Evolutionary conservation across 2,113 vertebrate species (phyloP).

Genomic region (Aphyosemion australe): DNA sequence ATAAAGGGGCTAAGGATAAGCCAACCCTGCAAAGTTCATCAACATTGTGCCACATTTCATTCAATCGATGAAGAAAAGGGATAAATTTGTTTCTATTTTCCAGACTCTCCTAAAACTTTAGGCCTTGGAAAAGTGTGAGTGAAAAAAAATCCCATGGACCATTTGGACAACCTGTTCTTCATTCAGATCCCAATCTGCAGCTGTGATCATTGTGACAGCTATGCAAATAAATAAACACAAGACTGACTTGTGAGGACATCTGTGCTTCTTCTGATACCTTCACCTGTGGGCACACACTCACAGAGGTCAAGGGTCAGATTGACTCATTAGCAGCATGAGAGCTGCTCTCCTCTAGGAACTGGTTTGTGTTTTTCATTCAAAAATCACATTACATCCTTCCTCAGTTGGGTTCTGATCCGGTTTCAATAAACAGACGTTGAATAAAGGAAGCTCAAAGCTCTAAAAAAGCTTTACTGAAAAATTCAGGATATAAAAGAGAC

Average conservation of each 20-base stretch:
- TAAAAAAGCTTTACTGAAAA: slow-evolving; percentile 19
- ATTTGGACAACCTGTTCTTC: too few relatives aligned
- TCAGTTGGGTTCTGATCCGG: slow-evolving; percentile 19
- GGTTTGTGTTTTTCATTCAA: too few relatives aligned
- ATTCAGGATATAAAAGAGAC: slow-evolving; percentile 43
- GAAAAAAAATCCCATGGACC: too few relatives aligned
- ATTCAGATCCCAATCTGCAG: slow-evolving; percentile 5
- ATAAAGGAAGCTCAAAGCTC: too few relatives aligned
- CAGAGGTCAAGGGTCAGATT: slow-evolving; percentile 37
- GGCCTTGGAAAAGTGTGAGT: slow-evolving; percentile 45
- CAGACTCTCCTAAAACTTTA: slow-evolving; percentile 29
- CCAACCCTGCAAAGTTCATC: slow-evolving; percentile 63
- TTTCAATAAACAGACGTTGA: slow-evolving; percentile 25
- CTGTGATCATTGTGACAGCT: slow-evolving; percentile 5
- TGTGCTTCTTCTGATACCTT: too few relatives aligned
- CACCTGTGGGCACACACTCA: neutral
- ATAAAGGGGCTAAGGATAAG: too few relatives aligned
- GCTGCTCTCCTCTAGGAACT: too few relatives aligned
- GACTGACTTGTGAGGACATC: neutral
- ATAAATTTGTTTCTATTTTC: slow-evolving; percentile 38
- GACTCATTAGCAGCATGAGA: neutral
- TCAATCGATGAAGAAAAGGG: neutral
- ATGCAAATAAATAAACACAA: neutral
- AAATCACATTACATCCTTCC: too few relatives aligned
- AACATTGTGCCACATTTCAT: neutral